These are phyloP conservation scores for Semnornis frantzii DNA, from an alignment of 2,113 vertebrate genomes.

Conservation along the genomic window DNA sequence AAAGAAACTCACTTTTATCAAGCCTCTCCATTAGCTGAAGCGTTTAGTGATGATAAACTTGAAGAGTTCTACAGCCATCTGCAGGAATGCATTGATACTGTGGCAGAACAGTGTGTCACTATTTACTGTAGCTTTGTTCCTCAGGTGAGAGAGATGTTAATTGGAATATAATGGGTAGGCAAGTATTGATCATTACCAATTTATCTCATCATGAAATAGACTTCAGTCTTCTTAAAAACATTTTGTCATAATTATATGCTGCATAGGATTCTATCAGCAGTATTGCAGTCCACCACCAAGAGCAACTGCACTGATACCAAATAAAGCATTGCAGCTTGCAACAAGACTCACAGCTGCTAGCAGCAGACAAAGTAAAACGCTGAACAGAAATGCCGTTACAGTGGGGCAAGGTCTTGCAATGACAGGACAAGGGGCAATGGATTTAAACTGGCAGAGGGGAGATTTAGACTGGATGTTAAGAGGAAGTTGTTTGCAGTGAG, in stretches of 20 bases:
- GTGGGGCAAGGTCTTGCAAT: not conserved
- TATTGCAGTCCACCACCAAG: not conserved
- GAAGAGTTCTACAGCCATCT: slow-evolving; percentile 65
- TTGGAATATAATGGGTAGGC: not conserved
- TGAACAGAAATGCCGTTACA: not conserved
- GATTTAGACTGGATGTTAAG: no score
- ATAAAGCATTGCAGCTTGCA: not conserved
- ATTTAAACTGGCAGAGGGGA: no score
- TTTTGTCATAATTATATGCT: not conserved
- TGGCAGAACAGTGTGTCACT: not conserved
- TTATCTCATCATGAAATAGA: not conserved
- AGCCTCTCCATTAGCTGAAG: not conserved
- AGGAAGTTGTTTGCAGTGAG: no score
- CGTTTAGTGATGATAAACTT: slow-evolving; percentile 25
- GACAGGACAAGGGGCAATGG: no score
- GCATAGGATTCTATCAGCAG: not conserved
- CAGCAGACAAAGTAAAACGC: not conserved
- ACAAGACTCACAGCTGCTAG: not conserved
- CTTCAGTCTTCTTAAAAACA: not conserved
- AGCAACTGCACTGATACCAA: not conserved
- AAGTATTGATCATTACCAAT: not conserved
- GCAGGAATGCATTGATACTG: slow-evolving; percentile 66
- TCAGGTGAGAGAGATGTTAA: not conserved
- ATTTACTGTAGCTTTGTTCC: not conserved
- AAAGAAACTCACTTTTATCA: slow-evolving; percentile 2